These are phyloP conservation scores for Cheilosia urbana DNA, from an alignment of 2,888 invertebrate genomes.

Conservation along the genomic window DNA sequence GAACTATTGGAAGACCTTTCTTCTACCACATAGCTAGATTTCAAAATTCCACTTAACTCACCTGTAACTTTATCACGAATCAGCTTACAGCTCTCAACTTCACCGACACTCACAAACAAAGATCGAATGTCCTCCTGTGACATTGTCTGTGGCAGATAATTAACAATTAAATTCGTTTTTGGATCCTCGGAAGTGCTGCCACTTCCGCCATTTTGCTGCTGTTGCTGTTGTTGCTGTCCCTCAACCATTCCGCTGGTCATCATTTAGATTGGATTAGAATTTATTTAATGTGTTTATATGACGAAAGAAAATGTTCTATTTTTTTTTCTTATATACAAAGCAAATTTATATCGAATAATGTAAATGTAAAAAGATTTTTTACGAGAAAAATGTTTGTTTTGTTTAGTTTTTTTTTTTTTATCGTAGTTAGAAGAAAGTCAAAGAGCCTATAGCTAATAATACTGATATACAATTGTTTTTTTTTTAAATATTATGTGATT, in stretches of 20 bases:
- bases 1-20: too few relatives aligned
- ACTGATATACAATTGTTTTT: constrained; percentile 67
- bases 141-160: constrained; percentile 97
- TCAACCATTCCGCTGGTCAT: constrained; percentile 84
- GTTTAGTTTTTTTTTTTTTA: constrained; percentile 16
- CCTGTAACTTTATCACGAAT: constrained; percentile 98
- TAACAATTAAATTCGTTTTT: constrained; percentile 97
- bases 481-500: constrained; percentile 48
- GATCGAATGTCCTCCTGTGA: constrained; percentile 98
- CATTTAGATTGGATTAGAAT: constrained; percentile 74
- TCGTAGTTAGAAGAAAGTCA: constrained; percentile 49
- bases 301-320: constrained; percentile 28
- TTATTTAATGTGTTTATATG: constrained; percentile 31
- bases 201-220: constrained; percentile 79
- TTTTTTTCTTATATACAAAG: constrained; percentile 45
- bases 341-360: constrained; percentile 35
- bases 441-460: constrained; percentile 70
- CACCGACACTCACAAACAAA: constrained; percentile 96
- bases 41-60: constrained; percentile 79
- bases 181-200: constrained; percentile 87
- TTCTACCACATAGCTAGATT: too few relatives aligned
- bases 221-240: constrained; percentile 89
- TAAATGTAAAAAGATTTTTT: constrained; percentile 42
- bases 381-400: constrained; percentile 28
- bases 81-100: constrained; percentile 98